Conservation (phyloP, 2,113 vertebrate genomes). For the Talpa occidentalis region DNA sequence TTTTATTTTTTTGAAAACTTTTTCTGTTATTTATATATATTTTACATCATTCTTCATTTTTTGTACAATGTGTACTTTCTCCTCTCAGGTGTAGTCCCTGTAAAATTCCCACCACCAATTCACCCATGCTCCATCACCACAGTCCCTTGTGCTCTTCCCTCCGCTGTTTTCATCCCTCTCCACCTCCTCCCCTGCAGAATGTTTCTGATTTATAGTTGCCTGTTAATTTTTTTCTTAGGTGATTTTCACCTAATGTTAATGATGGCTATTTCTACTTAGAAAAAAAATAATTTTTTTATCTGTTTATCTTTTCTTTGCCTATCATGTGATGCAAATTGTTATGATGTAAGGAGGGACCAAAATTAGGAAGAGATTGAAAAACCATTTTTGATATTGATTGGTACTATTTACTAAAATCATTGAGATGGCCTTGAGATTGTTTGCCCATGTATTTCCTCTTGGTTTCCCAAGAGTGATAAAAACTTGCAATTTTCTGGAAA, state of each 20-base stretch:
- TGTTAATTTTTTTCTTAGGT: not conserved
- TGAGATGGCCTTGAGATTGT: not conserved
- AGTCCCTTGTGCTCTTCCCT: too few relatives aligned
- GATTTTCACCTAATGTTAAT: not conserved
- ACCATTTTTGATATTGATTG: not conserved
- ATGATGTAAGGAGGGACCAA: not conserved
- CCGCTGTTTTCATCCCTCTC: too few relatives aligned
- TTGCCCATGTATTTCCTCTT: not conserved
- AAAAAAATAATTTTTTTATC: fast-evolving
- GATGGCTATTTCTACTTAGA: not conserved
- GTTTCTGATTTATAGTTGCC: too few relatives aligned
- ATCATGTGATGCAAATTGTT: not conserved
- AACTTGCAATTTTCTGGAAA: not conserved
- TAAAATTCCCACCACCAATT: too few relatives aligned
- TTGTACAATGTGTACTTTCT: too few relatives aligned
- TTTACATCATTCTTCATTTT: too few relatives aligned
- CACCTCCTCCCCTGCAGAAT: too few relatives aligned
- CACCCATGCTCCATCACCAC: too few relatives aligned
- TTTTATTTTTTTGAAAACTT: too few relatives aligned
- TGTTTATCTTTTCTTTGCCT: not conserved
- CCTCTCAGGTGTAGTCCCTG: too few relatives aligned
- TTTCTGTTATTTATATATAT: too few relatives aligned
- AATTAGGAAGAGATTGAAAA: not conserved
- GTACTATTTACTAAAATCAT: not conserved
- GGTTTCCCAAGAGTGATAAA: not conserved